phyloP scores from a whole-genome alignment of 2,888 invertebrate genomes.

The Leptopilina drosophilae region DNA sequence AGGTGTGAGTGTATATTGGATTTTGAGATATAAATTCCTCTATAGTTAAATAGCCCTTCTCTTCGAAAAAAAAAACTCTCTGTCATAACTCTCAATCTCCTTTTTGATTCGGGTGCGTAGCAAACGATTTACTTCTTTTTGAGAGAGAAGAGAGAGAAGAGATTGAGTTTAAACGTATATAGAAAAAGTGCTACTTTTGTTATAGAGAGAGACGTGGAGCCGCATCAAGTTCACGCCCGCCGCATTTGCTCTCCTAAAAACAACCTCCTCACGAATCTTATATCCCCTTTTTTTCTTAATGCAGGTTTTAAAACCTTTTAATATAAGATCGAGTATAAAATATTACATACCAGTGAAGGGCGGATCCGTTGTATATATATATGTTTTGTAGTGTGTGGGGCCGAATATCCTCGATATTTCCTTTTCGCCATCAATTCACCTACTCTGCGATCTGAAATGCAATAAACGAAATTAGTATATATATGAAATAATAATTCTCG shows the following conservation, averaged over 20 bases:
- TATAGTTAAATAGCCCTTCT: slow-evolving; percentile 13
- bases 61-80: background rate
- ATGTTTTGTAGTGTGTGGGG: background rate
- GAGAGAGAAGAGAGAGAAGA: background rate
- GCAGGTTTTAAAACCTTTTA: slow-evolving; percentile 25
- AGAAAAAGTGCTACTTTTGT: slow-evolving; percentile 39
- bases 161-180: background rate
- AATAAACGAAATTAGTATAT: background rate
- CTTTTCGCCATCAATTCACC: slow-evolving; percentile 24
- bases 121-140: slow-evolving; percentile 18
- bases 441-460: slow-evolving; percentile 15
- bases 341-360: slow-evolving; percentile 36
- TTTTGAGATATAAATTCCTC: slow-evolving; percentile 21
- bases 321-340: slow-evolving; percentile 31
- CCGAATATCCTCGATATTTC: background rate
- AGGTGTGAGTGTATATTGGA: slow-evolving; percentile 25
- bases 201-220: background rate
- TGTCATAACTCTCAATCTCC: slow-evolving; percentile 1
- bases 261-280: background rate
- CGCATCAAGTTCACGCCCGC: slow-evolving; percentile 20
- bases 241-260: slow-evolving; percentile 15
- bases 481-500: background rate
- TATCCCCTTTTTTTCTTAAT: background rate
- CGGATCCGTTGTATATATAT: background rate
- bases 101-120: slow-evolving; percentile 37